A percentile compares a stretch with the other conserved stretches of the same genome.
These are phyloP conservation scores for Delia radicum DNA, from an alignment of 1,140 invertebrate species.

Conservation along the genomic window DNA sequence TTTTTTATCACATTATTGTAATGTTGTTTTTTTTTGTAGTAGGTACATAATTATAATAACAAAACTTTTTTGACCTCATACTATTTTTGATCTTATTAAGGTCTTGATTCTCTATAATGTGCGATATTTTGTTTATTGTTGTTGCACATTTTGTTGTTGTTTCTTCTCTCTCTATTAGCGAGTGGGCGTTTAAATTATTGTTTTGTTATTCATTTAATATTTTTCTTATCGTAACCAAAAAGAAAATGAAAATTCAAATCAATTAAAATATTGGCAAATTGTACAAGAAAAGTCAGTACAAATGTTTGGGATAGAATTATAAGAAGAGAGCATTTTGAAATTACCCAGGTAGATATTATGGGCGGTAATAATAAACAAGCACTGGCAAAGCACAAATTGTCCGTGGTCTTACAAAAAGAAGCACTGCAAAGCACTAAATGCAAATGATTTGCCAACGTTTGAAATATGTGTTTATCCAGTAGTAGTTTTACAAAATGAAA, in stretches of 20 bases:
- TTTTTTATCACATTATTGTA: not conserved
- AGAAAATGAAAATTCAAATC: not conserved
- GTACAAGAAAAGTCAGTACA: not conserved
- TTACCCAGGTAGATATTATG: no score
- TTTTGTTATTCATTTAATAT: not conserved
- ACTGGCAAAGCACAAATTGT: no score
- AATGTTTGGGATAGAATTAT: no score
- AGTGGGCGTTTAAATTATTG: slow-evolving; percentile 3
- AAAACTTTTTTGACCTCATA: not conserved
- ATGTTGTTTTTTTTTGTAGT: not conserved
- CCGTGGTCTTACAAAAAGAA: no score
- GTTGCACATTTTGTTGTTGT: not conserved
- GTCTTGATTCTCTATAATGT: not conserved
- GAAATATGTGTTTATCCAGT: no score
- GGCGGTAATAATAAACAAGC: no score
- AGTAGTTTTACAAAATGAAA: no score
- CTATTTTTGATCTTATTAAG: not conserved
- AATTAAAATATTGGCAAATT: not conserved
- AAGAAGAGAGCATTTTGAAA: no score
- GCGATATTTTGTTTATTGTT: not conserved
- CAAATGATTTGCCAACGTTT: no score
- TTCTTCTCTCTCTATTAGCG: not conserved
- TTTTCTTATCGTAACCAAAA: not conserved
- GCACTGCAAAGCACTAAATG: no score
- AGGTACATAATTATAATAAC: not conserved